Percentiles rank a stretch among this genome's conserved stretches.
Conservation (phyloP, 2,113 vertebrate species). For the Dendropsophus ebraccatus region DNA sequence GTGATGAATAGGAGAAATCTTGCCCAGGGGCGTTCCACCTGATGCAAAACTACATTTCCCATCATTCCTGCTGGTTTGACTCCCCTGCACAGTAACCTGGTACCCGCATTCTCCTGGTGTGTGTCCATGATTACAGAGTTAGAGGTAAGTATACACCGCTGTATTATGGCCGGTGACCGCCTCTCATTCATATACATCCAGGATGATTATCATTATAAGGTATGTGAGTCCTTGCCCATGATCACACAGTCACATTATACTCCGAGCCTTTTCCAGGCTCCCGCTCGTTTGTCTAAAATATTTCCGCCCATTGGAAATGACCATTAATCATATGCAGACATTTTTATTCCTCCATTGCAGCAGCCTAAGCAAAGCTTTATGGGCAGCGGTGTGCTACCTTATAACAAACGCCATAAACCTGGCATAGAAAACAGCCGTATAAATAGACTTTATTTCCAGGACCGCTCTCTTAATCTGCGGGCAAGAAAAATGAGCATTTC, state of each 20-base stretch:
- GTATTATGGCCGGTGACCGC: not conserved
- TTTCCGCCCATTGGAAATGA: not conserved
- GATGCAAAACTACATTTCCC: not conserved
- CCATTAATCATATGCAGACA: constrained; percentile 39
- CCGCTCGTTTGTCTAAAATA: constrained; percentile 9
- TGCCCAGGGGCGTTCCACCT: too few relatives aligned
- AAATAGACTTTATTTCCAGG: constrained; percentile 28
- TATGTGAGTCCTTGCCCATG: not conserved
- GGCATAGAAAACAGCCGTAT: not conserved
- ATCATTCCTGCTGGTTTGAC: too few relatives aligned
- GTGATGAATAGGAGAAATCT: too few relatives aligned
- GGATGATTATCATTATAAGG: not conserved
- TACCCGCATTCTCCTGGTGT: too few relatives aligned
- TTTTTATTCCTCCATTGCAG: constrained; percentile 38
- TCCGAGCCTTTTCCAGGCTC: not conserved
- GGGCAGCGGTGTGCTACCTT: constrained; percentile 14
- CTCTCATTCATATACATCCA: not conserved
- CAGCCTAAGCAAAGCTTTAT: constrained; percentile 15
- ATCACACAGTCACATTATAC: not conserved
- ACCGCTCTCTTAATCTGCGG: constrained; percentile 14
- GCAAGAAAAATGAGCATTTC: not conserved
- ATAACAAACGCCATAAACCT: constrained; percentile 20
- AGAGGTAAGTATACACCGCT: too few relatives aligned
- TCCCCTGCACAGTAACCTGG: too few relatives aligned
- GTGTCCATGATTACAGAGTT: too few relatives aligned